These are phyloP conservation scores for Lethrus apterus DNA, from an alignment of 1,140 invertebrate species.

Conservation along the genomic window DNA sequence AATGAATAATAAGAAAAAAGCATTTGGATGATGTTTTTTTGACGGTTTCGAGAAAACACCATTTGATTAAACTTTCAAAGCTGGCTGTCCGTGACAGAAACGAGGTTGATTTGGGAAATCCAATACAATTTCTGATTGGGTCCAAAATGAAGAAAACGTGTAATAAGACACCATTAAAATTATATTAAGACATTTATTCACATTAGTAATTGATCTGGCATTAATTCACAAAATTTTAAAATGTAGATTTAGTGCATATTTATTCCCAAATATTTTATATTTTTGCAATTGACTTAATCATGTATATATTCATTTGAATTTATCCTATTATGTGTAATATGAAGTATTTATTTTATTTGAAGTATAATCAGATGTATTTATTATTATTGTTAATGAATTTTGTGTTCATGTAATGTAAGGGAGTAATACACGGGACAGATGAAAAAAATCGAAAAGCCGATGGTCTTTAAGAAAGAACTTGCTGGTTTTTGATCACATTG, in stretches of 20 bases:
- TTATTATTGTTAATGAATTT: slow-evolving; percentile 2
- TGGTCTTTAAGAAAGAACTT: slow-evolving; percentile 4
- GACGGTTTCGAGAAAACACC: slow-evolving; percentile 1
- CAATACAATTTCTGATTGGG: slow-evolving; percentile 15
- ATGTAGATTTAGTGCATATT: too few species aligned
- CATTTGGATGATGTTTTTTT: slow-evolving; percentile 10
- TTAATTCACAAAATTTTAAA: too few species aligned
- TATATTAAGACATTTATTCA: too few species aligned
- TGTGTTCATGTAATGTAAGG: slow-evolving; percentile 15
- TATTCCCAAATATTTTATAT: too few species aligned
- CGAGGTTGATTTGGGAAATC: slow-evolving; percentile 7
- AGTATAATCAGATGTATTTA: slow-evolving; percentile 7
- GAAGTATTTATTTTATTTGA: slow-evolving; percentile 4
- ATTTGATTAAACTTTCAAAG: slow-evolving; percentile 10
- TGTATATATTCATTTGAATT: slow-evolving; percentile 11
- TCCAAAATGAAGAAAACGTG: too few species aligned
- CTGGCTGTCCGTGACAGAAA: slow-evolving; percentile 13
- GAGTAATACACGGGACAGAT: slow-evolving; percentile 5
- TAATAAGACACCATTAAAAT: slow-evolving; percentile 5
- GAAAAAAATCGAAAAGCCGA: slow-evolving; percentile 1
- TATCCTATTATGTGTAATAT: too few species aligned
- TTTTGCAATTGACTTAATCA: slow-evolving; percentile 8
- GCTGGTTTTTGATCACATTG: background rate
- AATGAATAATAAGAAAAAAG: slow-evolving; percentile 14
- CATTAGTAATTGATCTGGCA: too few species aligned